A percentile compares a stretch with the other conserved stretches of the same genome.
These are phyloP conservation scores for Parus major DNA, from an alignment of 2,113 vertebrate species.

Conservation along the genomic window DNA sequence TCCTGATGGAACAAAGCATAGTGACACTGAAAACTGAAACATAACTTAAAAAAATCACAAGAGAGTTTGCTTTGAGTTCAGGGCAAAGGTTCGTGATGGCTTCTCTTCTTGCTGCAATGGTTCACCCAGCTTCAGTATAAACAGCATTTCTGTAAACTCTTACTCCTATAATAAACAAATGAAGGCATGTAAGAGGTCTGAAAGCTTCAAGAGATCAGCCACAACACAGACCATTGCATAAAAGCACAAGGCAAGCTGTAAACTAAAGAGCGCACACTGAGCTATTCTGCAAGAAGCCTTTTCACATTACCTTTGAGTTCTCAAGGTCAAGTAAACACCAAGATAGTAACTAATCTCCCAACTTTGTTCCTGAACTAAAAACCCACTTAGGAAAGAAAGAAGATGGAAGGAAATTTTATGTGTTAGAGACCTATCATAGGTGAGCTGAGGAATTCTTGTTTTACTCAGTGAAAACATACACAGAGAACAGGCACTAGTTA, in stretches of 20 bases:
- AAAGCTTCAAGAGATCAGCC: slow-evolving; percentile 1
- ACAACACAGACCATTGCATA: not conserved
- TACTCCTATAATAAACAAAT: slow-evolving; percentile 21
- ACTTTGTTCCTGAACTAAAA: not conserved
- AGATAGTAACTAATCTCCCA: not conserved
- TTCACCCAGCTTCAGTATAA: slow-evolving; percentile 40
- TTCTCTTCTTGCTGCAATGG: not conserved
- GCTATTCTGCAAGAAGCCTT: not conserved
- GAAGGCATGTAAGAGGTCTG: not conserved
- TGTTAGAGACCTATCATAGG: not conserved
- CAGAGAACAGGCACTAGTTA: not conserved
- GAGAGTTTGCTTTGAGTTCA: not conserved
- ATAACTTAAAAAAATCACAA: slow-evolving; percentile 6
- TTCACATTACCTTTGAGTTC: not conserved
- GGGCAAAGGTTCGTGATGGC: slow-evolving; percentile 14
- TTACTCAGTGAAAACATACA: not conserved
- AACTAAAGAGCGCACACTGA: not conserved
- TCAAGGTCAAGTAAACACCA: not conserved
- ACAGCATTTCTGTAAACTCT: slow-evolving; percentile 32
- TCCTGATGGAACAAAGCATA: not conserved
- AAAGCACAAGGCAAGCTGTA: not conserved
- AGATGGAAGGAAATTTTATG: not conserved
- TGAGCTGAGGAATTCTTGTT: not conserved
- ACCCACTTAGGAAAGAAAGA: not conserved
- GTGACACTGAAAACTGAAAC: slow-evolving; percentile 28